Evolutionary conservation across 2,113 vertebrate genomes (phyloP), one percentile per base, ranked within the genome.

Genomic region (Rhinolophus sinicus): DNA sequence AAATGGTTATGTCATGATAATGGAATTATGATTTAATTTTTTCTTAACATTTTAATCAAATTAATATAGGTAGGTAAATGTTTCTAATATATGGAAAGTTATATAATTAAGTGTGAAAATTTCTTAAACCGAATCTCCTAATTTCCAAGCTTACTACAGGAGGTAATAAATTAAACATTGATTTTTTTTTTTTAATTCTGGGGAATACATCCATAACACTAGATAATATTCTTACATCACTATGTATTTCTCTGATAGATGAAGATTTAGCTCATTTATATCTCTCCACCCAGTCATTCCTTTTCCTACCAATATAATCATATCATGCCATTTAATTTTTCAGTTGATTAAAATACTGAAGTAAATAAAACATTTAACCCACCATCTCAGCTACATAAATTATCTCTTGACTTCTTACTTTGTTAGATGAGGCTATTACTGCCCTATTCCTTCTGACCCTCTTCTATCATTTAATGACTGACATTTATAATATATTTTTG

Each of bases 131-230:
- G 10, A 89, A 81, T 67, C 30, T 56, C 8, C 38, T 40, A 35
- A 75, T 19, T 6, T 90, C 6, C 4, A 47, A 44, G 30, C 4
- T 87, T 92, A 95, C 8, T 73, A 22, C 3, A 16, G 54, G 33
- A 76, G 30, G 6, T 60, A 30, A 92, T 78, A 58, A 64, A n/a
- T 64, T 82, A 69, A 93, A 75, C 81, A 69, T 64, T 62, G 6
- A 8, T 50, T 44, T 84, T 86, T 70, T 70, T 6, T 54, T 75
- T 50, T 58, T 26, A 69, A 44, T 50, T 85, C 30, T 62, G 4
- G 8, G 19, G 19, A 16, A 56, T 73, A 40, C 16, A 78, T 62
- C 7, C 24, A 30, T 38, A 90, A 85, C 5, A 47, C n/a, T 60
- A 65, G 58, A 30, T 60, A 47, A 40, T 83, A n/a, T 35, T 88